Conservation (phyloP, 2,797 vertebrate species). For the Pipistrellus nathusii region DNA sequence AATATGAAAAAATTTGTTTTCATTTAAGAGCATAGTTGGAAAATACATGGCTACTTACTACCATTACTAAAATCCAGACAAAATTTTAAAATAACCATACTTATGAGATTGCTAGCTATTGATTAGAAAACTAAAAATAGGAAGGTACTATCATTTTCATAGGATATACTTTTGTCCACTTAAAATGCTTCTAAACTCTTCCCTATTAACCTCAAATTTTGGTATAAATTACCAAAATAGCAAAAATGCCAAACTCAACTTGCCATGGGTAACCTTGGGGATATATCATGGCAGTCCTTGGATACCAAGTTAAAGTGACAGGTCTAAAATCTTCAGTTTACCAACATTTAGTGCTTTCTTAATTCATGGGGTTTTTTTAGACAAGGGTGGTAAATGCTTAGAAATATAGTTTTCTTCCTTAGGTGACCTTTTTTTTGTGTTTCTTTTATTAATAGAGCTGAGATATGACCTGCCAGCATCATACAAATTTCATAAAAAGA, state of each 20-base stretch:
- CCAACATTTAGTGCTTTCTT: neutral
- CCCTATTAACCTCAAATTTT: constrained; percentile 35
- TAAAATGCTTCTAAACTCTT: constrained; percentile 12
- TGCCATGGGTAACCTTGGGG: neutral
- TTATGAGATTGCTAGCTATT: neutral
- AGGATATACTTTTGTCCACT: neutral
- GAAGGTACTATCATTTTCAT: constrained; percentile 37
- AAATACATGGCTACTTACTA: constrained; percentile 44
- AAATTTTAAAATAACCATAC: constrained; percentile 23
- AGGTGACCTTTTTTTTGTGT: constrained; percentile 72
- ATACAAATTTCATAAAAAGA: too few species aligned
- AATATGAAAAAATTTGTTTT: constrained; percentile 45
- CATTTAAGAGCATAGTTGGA: constrained; percentile 19
- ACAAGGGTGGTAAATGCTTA: constrained; percentile 41
- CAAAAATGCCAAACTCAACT: constrained; percentile 6
- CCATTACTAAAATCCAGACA: constrained; percentile 52
- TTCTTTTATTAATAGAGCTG: neutral
- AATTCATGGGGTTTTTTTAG: neutral
- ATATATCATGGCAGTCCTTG: neutral
- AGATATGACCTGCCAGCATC: too few species aligned
- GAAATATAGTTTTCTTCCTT: constrained; percentile 62
- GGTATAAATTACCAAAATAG: constrained; percentile 18
- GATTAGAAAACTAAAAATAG: constrained; percentile 45
- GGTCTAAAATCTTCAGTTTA: constrained; percentile 1
- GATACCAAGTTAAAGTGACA: constrained; percentile 20